phyloP scores from a whole-genome alignment of 2,113 vertebrate genomes.

The Lycaon pictus region DNA sequence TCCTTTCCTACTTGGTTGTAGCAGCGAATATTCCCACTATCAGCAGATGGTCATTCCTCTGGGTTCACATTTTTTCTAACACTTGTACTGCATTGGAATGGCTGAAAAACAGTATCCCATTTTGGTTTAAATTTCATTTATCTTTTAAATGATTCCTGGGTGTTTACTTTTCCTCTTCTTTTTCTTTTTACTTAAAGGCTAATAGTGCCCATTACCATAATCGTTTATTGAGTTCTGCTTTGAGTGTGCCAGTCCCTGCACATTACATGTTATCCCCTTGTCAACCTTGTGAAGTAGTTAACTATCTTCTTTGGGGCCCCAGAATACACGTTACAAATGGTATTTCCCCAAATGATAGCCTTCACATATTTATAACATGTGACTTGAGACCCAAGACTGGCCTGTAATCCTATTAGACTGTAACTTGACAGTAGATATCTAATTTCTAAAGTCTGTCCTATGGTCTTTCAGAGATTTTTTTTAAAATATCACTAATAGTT shows the following conservation, averaged over 20 bases:
- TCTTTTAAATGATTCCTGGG: not conserved
- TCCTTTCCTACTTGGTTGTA: not conserved
- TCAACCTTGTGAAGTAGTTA: not conserved
- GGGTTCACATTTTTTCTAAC: not conserved
- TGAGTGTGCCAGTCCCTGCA: not conserved
- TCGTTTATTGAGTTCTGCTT: not conserved
- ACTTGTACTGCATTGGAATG: not conserved
- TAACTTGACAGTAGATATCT: not conserved
- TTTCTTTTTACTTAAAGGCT: not conserved
- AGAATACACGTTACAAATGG: not conserved
- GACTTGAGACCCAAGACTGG: not conserved
- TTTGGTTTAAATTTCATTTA: slow-evolving; percentile 4
- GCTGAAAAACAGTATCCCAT: not conserved
- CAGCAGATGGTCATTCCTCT: not conserved
- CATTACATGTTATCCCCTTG: not conserved
- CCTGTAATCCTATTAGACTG: not conserved
- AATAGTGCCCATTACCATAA: not conserved
- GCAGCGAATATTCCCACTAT: not conserved
- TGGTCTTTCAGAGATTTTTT: not conserved
- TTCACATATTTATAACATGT: slow-evolving; percentile 7
- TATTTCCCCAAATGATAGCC: slow-evolving; percentile 24
- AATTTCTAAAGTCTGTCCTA: not conserved
- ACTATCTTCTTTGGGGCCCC: not conserved
- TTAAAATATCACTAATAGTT: slow-evolving; percentile 1
- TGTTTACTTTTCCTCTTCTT: not conserved